A percentile compares a stretch with the other conserved stretches of the same genome.
phyloP scores from a whole-genome alignment of 2,113 vertebrate genomes.

The Peromyscus californicus region DNA sequence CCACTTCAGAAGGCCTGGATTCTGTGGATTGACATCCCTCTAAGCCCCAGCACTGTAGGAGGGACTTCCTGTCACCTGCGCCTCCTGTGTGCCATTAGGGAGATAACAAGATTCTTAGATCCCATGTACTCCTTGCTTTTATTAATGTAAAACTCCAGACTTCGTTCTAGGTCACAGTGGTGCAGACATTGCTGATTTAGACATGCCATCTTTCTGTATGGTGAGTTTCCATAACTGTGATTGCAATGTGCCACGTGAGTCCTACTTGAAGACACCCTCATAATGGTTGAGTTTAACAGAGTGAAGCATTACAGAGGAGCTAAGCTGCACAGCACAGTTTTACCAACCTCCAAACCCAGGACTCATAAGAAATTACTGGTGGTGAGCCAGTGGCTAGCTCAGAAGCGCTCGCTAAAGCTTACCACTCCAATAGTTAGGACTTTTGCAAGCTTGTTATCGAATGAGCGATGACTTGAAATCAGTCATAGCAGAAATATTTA shows the following conservation, averaged over 20 bases:
- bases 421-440: constrained; percentile 24
- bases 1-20: not conserved
- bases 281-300: not conserved
- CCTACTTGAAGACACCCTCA: not conserved
- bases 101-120: not conserved
- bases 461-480: constrained; percentile 10
- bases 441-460: not conserved
- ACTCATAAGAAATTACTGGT: not conserved
- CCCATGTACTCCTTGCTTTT: not conserved
- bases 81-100: not conserved
- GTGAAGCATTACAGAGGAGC: not conserved
- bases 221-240: constrained; percentile 34
- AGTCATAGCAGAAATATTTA: constrained; percentile 62
- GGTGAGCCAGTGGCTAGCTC: not conserved
- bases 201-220: not conserved
- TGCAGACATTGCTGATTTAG: not conserved
- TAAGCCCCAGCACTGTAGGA: not conserved
- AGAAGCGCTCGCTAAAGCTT: not conserved
- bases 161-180: not conserved
- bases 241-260: not conserved
- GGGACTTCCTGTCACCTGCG: not conserved
- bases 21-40: not conserved
- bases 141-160: not conserved
- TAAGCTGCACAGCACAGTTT: not conserved
- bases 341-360: not conserved